Evolutionary conservation across 2,888 invertebrate species (phyloP).

Genomic region (Dasypogon diadema): DNA sequence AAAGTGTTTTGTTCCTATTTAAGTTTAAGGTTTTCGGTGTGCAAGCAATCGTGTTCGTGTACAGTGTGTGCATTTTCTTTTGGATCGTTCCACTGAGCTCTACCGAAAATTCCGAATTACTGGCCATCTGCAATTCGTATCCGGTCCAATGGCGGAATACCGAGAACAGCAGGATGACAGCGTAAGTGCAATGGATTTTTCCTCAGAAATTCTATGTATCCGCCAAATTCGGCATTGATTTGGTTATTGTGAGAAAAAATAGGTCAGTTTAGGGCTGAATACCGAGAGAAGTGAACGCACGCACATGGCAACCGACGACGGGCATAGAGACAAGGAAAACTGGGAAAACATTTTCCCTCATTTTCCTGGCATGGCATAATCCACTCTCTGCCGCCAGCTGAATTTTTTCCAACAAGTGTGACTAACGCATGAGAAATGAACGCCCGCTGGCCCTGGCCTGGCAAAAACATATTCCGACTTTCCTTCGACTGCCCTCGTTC

Average conservation of each 20-base stretch:
- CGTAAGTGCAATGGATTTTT: slow-evolving; percentile 34
- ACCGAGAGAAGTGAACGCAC: not conserved
- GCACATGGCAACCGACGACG: slow-evolving; percentile 13
- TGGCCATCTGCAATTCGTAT: not conserved
- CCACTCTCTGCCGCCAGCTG: not conserved
- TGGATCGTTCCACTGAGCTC: not conserved
- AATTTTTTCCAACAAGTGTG: slow-evolving; percentile 18
- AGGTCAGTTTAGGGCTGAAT: slow-evolving; percentile 27
- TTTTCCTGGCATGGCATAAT: not conserved
- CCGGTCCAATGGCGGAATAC: slow-evolving; percentile 43
- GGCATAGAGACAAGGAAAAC: not conserved
- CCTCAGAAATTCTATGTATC: not conserved
- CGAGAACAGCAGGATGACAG: slow-evolving; percentile 34
- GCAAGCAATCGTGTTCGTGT: not conserved
- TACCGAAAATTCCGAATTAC: not conserved
- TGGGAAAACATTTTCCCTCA: not conserved
- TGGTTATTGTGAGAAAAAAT: not conserved
- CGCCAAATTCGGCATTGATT: slow-evolving; percentile 24
- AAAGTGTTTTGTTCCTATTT: not conserved
- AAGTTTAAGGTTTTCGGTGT: not conserved
- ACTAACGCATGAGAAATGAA: slow-evolving; percentile 1
- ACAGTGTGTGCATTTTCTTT: not conserved
- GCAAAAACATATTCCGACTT: too few relatives aligned
- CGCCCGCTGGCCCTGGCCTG: not conserved
- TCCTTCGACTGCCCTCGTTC: too few relatives aligned